These are phyloP conservation scores for Passer domesticus DNA, from an alignment of 2,113 vertebrate species.

Conservation along the genomic window DNA sequence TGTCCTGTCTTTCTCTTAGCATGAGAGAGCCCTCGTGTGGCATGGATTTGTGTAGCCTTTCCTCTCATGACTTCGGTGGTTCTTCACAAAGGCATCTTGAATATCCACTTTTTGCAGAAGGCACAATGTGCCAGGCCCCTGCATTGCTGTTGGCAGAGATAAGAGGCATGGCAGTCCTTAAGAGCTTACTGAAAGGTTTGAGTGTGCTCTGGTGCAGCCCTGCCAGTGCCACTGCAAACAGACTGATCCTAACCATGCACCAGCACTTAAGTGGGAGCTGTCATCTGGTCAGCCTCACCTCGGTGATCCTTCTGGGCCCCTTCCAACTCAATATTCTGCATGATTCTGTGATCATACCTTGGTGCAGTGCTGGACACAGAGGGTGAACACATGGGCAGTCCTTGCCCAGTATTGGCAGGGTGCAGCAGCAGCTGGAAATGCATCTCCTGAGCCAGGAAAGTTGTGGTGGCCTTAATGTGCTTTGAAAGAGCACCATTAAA, in stretches of 20 bases:
- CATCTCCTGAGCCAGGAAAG: neutral
- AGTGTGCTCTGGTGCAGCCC: neutral
- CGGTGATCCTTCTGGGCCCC: neutral
- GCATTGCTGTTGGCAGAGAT: neutral
- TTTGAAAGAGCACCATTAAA: slow-evolving; percentile 39
- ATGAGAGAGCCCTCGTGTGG: neutral
- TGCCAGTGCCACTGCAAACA: neutral
- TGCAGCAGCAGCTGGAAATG: slow-evolving; percentile 1
- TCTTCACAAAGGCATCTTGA: neutral
- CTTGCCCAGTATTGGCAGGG: neutral
- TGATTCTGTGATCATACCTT: neutral
- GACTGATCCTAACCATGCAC: neutral
- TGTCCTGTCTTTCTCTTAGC: neutral
- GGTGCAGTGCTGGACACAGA: neutral
- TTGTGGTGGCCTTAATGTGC: neutral
- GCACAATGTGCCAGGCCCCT: neutral
- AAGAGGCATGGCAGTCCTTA: neutral
- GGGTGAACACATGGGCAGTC: neutral
- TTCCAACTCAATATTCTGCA: neutral
- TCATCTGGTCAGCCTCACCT: slow-evolving; percentile 16
- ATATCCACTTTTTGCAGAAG: neutral
- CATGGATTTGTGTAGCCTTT: neutral
- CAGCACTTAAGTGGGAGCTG: neutral
- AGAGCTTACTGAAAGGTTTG: neutral
- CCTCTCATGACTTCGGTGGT: neutral